These are phyloP conservation scores for Nineta flava DNA, from an alignment of 2,888 invertebrate genomes.

Conservation along the genomic window DNA sequence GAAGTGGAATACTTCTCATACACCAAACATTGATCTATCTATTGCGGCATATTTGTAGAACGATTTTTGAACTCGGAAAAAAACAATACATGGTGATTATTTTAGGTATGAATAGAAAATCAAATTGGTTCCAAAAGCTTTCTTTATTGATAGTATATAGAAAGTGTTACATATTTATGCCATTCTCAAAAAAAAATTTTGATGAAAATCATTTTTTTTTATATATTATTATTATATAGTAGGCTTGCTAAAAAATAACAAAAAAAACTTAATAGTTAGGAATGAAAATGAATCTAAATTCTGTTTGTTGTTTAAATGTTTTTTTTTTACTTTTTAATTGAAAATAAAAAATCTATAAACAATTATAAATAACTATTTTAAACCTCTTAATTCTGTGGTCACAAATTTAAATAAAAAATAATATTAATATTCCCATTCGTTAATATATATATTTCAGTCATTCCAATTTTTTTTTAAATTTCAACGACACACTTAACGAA, in stretches of 20 bases:
- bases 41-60: too few relatives aligned
- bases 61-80: too few relatives aligned
- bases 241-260: slow-evolving; percentile 19
- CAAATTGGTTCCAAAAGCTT: slow-evolving; percentile 15
- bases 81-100: too few relatives aligned
- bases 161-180: slow-evolving; percentile 20
- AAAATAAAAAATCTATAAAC: background rate
- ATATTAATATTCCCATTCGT: background rate
- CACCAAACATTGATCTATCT: too few relatives aligned
- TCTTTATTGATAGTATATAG: slow-evolving; percentile 27
- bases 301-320: background rate
- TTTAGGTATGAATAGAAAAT: too few relatives aligned
- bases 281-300: slow-evolving; percentile 7
- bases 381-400: background rate
- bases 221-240: slow-evolving; percentile 15
- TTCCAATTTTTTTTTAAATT: too few relatives aligned
- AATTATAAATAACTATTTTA: background rate
- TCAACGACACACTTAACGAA: too few relatives aligned
- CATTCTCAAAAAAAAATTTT: background rate
- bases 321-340: background rate
- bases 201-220: background rate
- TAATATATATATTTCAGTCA: background rate
- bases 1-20: too few relatives aligned
- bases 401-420: background rate
- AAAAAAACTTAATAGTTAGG: slow-evolving; percentile 17